These are phyloP conservation scores for Cyphomyrmex costatus DNA, from an alignment of 1,140 invertebrate species.

Conservation along the genomic window DNA sequence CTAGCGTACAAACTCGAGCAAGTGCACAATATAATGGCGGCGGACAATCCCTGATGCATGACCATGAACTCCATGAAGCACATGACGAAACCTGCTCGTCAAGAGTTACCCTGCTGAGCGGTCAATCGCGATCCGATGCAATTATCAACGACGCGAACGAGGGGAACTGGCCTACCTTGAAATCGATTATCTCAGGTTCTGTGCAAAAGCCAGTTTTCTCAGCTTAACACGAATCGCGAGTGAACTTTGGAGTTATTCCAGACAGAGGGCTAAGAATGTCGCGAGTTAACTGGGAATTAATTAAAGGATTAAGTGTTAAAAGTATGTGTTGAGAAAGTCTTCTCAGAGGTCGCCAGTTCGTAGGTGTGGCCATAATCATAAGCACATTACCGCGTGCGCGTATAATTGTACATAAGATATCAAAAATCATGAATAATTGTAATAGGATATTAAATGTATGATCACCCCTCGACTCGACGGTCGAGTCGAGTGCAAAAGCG, in stretches of 20 bases:
- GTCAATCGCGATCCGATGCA: slow-evolving; percentile 76
- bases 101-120: slow-evolving; percentile 86
- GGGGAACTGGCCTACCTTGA: slow-evolving; percentile 74
- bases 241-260: slow-evolving; percentile 50
- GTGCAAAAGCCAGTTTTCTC: slow-evolving; percentile 74
- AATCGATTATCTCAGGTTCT: slow-evolving; percentile 76
- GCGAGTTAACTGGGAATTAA: slow-evolving; percentile 40
- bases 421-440: slow-evolving; percentile 82
- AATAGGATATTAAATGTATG: slow-evolving; percentile 82
- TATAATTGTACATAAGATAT: slow-evolving; percentile 81
- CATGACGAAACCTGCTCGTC: slow-evolving; percentile 83
- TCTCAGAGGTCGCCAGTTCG: slow-evolving; percentile 80
- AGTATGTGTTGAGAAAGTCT: slow-evolving; percentile 73
- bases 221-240: slow-evolving; percentile 67
- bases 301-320: slow-evolving; percentile 64
- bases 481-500: slow-evolving; percentile 43
- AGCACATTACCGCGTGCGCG: slow-evolving; percentile 54
- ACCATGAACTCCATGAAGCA: slow-evolving; percentile 85
- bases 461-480: slow-evolving; percentile 71
- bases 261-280: neutral
- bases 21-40: slow-evolving; percentile 97
- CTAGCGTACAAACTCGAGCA: slow-evolving; percentile 98
- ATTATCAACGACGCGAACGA: slow-evolving; percentile 67
- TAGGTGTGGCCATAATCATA: slow-evolving; percentile 75
- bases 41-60: slow-evolving; percentile 92